phyloP scores from a whole-genome alignment of 2,797 vertebrate species.

The Mormyrus proboscirostris region DNA sequence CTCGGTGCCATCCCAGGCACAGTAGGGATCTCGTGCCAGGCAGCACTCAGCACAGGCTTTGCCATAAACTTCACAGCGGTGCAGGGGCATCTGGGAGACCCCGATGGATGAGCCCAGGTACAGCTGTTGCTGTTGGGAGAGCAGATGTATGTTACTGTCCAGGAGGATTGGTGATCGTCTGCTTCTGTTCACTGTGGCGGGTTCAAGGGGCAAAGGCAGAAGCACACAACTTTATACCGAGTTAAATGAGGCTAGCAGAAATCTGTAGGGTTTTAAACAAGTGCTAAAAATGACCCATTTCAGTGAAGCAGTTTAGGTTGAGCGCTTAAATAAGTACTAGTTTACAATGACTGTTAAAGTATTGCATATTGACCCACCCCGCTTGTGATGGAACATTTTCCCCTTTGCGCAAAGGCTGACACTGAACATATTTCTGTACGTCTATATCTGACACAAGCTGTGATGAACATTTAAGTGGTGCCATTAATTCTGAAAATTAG shows the following conservation, averaged over 20 bases:
- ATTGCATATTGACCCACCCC: not conserved
- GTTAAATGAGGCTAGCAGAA: not conserved
- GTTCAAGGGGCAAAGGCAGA: not conserved
- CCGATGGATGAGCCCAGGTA: constrained; percentile 85
- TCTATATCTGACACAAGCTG: not conserved
- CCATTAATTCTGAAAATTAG: not conserved
- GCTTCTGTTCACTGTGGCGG: not conserved
- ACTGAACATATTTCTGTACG: not conserved
- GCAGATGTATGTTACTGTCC: not conserved
- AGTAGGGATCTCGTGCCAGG: constrained; percentile 93
- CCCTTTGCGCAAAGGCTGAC: not conserved
- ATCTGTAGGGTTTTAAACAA: not conserved
- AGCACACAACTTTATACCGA: not conserved
- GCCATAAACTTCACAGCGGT: constrained; percentile 92
- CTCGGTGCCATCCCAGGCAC: constrained; percentile 92
- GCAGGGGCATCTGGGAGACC: constrained; percentile 87
- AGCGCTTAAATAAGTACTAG: not conserved
- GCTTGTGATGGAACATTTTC: not conserved
- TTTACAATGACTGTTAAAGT: not conserved
- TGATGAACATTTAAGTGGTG: not conserved
- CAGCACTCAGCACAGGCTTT: constrained; percentile 97
- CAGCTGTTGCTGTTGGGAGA: constrained; percentile 81
- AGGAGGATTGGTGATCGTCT: not conserved
- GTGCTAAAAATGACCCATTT: not conserved
- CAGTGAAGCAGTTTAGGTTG: not conserved